Base-by-base conservation (phyloP, 2,888 invertebrate genomes). In the Anoplius nigerrimus region DNA sequence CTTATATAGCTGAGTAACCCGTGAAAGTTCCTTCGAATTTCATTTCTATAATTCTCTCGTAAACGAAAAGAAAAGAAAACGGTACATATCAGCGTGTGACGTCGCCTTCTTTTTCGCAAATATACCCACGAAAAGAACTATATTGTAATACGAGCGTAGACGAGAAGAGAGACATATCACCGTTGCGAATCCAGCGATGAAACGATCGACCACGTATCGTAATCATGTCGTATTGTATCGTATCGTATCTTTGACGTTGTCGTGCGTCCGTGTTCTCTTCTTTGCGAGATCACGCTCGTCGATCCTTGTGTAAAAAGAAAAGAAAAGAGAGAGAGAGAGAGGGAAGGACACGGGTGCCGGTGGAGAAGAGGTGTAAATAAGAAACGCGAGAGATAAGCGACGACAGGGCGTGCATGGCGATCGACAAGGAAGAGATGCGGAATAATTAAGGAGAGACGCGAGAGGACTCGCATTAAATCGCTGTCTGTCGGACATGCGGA, bases 301-400 rank as follows among this genome's bases (percentile, higher is more conserved):
- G n/a, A 56, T 18, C 18, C 34, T 21, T n/a, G 43, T 21, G 22
- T 15, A 43, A 58, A 24, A 21, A 46, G 42, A 21, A 27, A 27
- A 43, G 42, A 3, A 56, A 6, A 43, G 42, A n/a, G n/a, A n/a
- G n/a, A n/a, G n/a, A 56, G 20, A 18, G 18, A 56, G 6, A 21
- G 21, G 21, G 43, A 15, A 34, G 4, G 11, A 34, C 34, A 34
- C 34, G 34, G 18, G 48, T 13, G 48, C 11, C 48, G 48, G 34
- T 34, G 11, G 34, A 48, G 18, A 48, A 48, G 18, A 48, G 48
- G 48, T 57, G 57, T 57, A 57, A 57, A 57, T 57, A 57, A 42
- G 45, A 61, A 63, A 27, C 64, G 46, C 62, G 62, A 55, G 62
- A 16, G 43, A 51, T 58, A 48, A 48, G 16, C 18, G 16, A 16